A percentile compares a stretch with the other conserved stretches of the same genome.
phyloP scores from a whole-genome alignment of 2,797 vertebrate genomes.

The Chloroceryle amazona region DNA sequence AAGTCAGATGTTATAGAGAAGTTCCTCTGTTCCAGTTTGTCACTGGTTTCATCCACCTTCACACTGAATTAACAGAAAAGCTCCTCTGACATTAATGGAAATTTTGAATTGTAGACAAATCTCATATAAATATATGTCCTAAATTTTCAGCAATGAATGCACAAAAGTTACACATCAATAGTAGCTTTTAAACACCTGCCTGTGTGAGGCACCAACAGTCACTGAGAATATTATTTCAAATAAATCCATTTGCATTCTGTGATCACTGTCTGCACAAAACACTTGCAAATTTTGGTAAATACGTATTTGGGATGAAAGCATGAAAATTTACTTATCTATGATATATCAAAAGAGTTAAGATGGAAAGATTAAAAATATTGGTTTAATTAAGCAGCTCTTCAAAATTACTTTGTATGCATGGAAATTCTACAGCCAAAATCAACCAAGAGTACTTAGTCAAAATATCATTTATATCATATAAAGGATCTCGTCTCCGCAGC shows the following conservation, averaged over 20 bases:
- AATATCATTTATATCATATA: slow-evolving; percentile 52
- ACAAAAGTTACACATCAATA: background rate
- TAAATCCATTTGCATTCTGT: background rate
- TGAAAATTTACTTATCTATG: background rate
- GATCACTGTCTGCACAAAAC: background rate
- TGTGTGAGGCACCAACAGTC: background rate
- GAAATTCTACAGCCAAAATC: slow-evolving; percentile 58
- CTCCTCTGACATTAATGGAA: background rate
- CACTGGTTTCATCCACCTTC: background rate
- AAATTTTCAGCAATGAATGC: background rate
- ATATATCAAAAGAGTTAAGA: slow-evolving; percentile 8
- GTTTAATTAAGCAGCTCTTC: slow-evolving; percentile 66
- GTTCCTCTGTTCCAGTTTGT: background rate
- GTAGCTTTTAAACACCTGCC: background rate
- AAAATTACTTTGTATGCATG: slow-evolving; percentile 61
- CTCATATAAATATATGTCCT: background rate
- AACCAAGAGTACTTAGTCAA: slow-evolving; percentile 62
- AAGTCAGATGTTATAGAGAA: background rate
- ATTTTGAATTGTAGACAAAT: background rate
- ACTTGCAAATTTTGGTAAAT: background rate
- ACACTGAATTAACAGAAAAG: background rate
- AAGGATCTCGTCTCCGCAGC: slow-evolving; percentile 44
- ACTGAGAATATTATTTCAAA: background rate
- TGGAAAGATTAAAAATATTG: slow-evolving; percentile 50
- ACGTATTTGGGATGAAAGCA: slow-evolving; percentile 1